Conservation (phyloP, 1,140 invertebrate genomes). For the Campoletis sonorensis region DNA sequence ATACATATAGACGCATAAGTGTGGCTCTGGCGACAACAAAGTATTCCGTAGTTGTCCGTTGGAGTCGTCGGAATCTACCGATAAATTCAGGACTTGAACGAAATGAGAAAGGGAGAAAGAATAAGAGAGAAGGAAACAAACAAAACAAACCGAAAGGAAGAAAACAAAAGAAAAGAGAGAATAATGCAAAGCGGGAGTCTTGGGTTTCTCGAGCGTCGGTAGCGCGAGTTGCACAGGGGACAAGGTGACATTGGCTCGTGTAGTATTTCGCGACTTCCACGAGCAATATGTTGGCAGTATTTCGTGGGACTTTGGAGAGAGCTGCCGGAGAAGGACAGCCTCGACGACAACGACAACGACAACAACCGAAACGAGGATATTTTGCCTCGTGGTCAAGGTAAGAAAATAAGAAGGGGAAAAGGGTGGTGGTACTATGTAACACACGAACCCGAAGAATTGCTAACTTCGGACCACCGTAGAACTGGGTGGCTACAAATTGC, state of each 20-base stretch:
- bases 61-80: conserved; percentile 34
- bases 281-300: conserved; percentile 56
- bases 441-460: conserved; percentile 9
- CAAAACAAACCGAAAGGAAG: no score
- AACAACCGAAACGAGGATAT: conserved; percentile 23
- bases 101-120: background rate
- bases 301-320: conserved; percentile 53
- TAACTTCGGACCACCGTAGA: conserved; percentile 47
- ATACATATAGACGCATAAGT: background rate
- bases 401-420: conserved; percentile 3
- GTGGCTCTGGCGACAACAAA: conserved; percentile 19
- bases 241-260: conserved; percentile 52
- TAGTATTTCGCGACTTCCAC: conserved; percentile 55
- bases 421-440: conserved; percentile 28
- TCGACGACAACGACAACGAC: background rate
- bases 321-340: conserved; percentile 18
- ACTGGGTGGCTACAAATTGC: conserved; percentile 63
- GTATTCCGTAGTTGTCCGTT: conserved; percentile 38
- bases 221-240: conserved; percentile 54
- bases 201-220: conserved; percentile 53
- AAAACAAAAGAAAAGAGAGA: conserved; percentile 6
- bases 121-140: background rate
- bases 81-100: conserved; percentile 35
- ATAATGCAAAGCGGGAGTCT: conserved; percentile 16
- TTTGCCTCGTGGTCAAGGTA: background rate